phyloP scores from a whole-genome alignment of 2,797 vertebrate species.

The Astyanax mexicanus region DNA sequence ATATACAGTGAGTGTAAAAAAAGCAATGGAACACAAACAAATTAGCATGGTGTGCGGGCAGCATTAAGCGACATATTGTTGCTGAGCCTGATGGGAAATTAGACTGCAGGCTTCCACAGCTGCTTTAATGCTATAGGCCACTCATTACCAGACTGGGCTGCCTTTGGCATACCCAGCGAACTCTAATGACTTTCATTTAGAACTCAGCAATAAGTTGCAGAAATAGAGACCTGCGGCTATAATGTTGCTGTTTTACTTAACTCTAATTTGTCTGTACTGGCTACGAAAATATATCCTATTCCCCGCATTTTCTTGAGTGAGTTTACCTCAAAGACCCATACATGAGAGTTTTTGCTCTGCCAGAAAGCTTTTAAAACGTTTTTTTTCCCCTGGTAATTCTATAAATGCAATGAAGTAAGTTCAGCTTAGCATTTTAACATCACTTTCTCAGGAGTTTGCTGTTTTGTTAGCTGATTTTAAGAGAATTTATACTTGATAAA shows the following conservation, averaged over 20 bases:
- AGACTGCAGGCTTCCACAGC: not conserved
- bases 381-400: not conserved
- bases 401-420: too few relatives aligned
- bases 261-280: not conserved
- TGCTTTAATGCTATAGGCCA: slow-evolving; percentile 28
- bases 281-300: not conserved
- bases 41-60: slow-evolving; percentile 10
- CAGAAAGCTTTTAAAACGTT: not conserved
- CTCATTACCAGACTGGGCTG: slow-evolving; percentile 33
- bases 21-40: slow-evolving; percentile 17
- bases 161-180: slow-evolving; percentile 1
- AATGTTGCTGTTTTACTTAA: slow-evolving; percentile 22
- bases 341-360: not conserved
- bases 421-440: not conserved
- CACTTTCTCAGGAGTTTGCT: not conserved
- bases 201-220: not conserved
- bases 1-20: not conserved
- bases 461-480: not conserved
- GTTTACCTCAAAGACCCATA: not conserved
- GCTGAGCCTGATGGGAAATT: slow-evolving; percentile 5
- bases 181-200: slow-evolving; percentile 30
- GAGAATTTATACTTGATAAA: too few relatives aligned
- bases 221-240: not conserved
- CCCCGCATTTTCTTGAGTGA: not conserved
- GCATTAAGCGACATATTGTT: slow-evolving; percentile 29